Base-by-base conservation (phyloP, 1,140 invertebrate genomes). In the Saccostrea cuccullata region DNA sequence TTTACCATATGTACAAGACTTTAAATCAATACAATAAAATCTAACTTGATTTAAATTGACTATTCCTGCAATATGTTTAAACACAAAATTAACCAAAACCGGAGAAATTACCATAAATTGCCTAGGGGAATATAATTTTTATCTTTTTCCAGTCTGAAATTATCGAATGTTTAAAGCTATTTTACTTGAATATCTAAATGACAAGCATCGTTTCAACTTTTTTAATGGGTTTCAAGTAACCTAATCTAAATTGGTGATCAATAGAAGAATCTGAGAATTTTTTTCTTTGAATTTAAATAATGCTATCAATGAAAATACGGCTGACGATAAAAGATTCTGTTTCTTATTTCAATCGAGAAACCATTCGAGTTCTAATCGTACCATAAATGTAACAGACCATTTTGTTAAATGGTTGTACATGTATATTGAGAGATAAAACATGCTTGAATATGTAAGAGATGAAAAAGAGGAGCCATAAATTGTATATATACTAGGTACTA, bases 401-500 rank as follows among this genome's bases (percentile, higher is more conserved):
- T 15, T 77, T 26, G 13, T 36, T 77, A 15, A 77, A 77, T 77
- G 15, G 26, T 17, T 77, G 47, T 8, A 77, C 13, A 30, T 30
- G 30, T 77, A 77, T 77, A 17, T 47, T 1, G 9, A 9, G 11
- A 77, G 70, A 77, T 77, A 77, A 77, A 77, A 77, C 70, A 77
- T 77, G 70, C 70, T 30, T 36, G 30, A 77, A 77, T 77, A 77
- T 77, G 26, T 77, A 77, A 77, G 70, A 20, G 70, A 30, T 17
- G 70, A 40, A 40, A 77, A 77, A 77, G 70, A 67, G 23, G 60
- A 77, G 26, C 70, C 70, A 77, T 77, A 77, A 77, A 36, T 77
- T 77, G 70, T 77, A 77, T 77, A 5, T 47, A 77, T 77, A 77
- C 11, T 77, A 77, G 70, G 70, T 77, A 77, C 70, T 77, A 77